Percentiles rank a stretch among this genome's conserved stretches.
Evolutionary conservation across 2,888 invertebrate species (phyloP).

Genomic region (Ptilodon capucinus): DNA sequence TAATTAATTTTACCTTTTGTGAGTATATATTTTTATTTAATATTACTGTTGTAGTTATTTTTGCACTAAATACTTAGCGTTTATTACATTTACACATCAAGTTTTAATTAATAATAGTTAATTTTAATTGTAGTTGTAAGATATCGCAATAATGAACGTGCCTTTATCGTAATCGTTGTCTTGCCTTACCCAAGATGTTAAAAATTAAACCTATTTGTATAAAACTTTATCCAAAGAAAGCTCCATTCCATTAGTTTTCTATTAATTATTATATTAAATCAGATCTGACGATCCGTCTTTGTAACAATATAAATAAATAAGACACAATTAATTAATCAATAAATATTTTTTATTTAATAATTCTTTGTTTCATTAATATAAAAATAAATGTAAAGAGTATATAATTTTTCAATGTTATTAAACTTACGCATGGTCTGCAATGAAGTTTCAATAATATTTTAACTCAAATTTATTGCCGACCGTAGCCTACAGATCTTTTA

Average conservation of each 20-base stretch:
- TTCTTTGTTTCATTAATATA: conserved; percentile 6
- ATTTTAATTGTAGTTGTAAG: conserved; percentile 17
- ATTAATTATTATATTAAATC: conserved; percentile 11
- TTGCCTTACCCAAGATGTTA: conserved; percentile 56
- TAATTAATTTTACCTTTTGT: too few species aligned
- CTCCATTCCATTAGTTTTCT: conserved; percentile 26
- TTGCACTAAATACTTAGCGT: too few species aligned
- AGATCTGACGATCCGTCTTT: conserved; percentile 32
- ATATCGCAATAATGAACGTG: conserved; percentile 52
- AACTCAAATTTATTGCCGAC: too few species aligned
- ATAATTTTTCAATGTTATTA: background rate
- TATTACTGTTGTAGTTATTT: background rate
- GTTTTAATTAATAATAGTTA: background rate
- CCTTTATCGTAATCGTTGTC: conserved; percentile 58
- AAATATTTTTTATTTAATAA: conserved; percentile 38
- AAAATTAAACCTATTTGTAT: conserved; percentile 29
- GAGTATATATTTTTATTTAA: background rate
- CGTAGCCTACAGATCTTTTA: background rate
- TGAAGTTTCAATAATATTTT: too few species aligned
- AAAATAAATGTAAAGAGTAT: background rate
- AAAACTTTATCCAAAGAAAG: conserved; percentile 39
- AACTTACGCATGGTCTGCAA: background rate
- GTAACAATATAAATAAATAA: conserved; percentile 30
- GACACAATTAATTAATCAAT: conserved; percentile 43
- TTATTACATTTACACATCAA: background rate